Evolutionary conservation across 2,888 invertebrate genomes (phyloP), one percentile per base, ranked within the genome.

Genomic region (Hirtodrosophila histrioides): DNA sequence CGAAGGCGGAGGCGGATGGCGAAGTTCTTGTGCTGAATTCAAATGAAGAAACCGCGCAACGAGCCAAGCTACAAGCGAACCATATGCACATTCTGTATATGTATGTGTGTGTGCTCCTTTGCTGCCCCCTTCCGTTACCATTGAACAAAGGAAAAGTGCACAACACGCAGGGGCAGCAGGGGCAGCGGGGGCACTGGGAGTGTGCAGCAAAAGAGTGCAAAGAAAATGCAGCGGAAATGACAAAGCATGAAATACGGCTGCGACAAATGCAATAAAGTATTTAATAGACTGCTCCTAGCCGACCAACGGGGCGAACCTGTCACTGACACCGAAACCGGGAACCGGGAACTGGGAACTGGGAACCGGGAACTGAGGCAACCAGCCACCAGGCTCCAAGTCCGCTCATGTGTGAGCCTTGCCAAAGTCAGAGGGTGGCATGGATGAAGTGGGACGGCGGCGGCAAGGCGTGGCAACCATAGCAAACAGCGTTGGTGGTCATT

Each of bases 181-280:
- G 33, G 17, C 7, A 11, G 10, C 4, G 5, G 27, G 0, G 10
- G 43, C 11, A 11, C 6, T 31, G 31, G 27, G 23, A 53, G 53
- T 6, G 6, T 17, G 36, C 10, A 44, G 41, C 7, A 69, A 71
- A 65, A 57, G 54, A 72, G 70, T 69, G 74, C 77, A 79, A 75
- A 73, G 83, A 85, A 87, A 83, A 83, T 83, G 86, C 86, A 84
- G 67, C 77, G 81, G 75, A 82, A 89, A 87, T 79, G 88, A 77
- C 81, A 88, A 88, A 84, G 80, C 75, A 89, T 78, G 88, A 82
- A 82, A 83, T 80, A 88, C 88, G 78, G 81, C 85, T 81, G 88
- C 83, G 88, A 89, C 87, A 89, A 90, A 89, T 89, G 90, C 90
- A 88, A 90, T 89, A 89, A 89, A 89, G 84, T 88, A 90, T 90